Conservation (phyloP, 2,888 invertebrate species). For the Pheosia tremula region DNA sequence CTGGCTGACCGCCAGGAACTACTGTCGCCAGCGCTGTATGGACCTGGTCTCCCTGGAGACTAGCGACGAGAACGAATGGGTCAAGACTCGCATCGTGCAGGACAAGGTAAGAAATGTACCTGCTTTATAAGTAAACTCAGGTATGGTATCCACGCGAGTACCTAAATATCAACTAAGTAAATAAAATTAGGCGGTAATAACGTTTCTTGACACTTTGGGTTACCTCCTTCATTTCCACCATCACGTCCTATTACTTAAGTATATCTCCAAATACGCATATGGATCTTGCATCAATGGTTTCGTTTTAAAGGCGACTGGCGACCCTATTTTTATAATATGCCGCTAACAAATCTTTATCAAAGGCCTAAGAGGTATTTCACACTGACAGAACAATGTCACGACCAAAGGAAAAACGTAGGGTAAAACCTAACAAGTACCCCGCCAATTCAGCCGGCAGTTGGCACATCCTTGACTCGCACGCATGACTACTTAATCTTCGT, state of each 20-base stretch:
- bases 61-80: slow-evolving; percentile 94
- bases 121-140: background rate
- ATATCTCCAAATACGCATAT: too few species aligned
- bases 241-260: too few species aligned
- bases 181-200: too few species aligned
- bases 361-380: background rate
- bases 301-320: too few species aligned
- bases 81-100: slow-evolving; percentile 90
- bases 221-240: too few species aligned
- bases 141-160: too few species aligned
- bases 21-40: slow-evolving; percentile 95
- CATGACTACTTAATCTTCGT: slow-evolving; percentile 32
- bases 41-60: slow-evolving; percentile 94
- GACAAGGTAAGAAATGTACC: slow-evolving; percentile 87
- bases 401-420: background rate
- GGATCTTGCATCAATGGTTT: too few species aligned
- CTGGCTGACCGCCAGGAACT: slow-evolving; percentile 94
- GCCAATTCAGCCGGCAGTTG: slow-evolving; percentile 10
- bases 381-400: slow-evolving; percentile 3
- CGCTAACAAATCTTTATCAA: background rate
- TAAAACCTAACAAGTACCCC: background rate
- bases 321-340: too few species aligned
- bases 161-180: too few species aligned
- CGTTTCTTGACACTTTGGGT: too few species aligned
- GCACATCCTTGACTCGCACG: slow-evolving; percentile 48